Percentiles rank a stretch among this genome's conserved stretches.
phyloP scores from a whole-genome alignment of 2,113 vertebrate genomes.

The Hydropotes inermis region DNA sequence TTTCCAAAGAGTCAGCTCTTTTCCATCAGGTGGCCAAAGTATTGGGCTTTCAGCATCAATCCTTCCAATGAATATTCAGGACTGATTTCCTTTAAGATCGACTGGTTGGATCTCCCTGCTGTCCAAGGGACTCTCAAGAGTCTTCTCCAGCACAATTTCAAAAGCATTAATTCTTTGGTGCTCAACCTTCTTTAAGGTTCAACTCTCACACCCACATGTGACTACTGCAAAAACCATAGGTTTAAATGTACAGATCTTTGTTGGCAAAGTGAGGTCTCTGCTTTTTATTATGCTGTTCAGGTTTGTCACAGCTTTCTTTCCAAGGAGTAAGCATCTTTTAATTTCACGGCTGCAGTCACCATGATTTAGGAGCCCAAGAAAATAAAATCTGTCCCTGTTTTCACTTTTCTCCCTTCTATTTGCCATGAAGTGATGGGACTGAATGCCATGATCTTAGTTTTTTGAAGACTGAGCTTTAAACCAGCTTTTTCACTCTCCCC shows the following conservation, averaged over 20 bases:
- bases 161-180: neutral
- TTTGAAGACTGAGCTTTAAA: neutral
- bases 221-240: neutral
- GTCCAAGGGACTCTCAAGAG: neutral
- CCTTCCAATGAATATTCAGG: neutral
- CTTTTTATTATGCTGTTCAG: neutral
- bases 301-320: neutral
- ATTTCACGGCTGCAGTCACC: neutral
- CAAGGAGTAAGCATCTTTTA: neutral
- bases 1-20: neutral
- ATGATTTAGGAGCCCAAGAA: neutral
- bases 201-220: neutral
- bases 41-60: neutral
- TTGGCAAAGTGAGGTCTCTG: neutral
- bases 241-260: neutral
- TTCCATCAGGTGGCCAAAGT: neutral
- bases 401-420: neutral
- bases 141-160: neutral
- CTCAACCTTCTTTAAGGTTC: neutral
- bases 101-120: neutral
- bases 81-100: neutral
- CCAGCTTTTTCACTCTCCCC: neutral
- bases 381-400: neutral
- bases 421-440: neutral
- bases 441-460: neutral